Evolutionary conservation across 2,888 invertebrate species (phyloP).

Genomic region (Monoplex corrugatus): DNA sequence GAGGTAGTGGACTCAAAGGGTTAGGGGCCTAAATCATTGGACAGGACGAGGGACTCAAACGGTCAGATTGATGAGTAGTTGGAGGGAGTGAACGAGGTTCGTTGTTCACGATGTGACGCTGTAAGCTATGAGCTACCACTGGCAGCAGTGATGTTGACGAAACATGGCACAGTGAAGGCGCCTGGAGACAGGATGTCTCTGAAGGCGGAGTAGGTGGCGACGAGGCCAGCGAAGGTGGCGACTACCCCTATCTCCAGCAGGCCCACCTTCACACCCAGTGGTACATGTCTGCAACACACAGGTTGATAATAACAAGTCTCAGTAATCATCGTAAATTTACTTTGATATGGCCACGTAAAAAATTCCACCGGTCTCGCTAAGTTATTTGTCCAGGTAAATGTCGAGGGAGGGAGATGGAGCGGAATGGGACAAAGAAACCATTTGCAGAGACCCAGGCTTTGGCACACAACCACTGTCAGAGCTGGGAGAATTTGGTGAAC

Average conservation of each 20-base stretch:
- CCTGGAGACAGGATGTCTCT: conserved; percentile 64
- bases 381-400: no score
- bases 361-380: not conserved
- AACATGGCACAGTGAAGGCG: conserved; percentile 76
- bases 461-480: no score
- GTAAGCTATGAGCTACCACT: no score
- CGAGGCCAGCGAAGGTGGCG: conserved; percentile 85
- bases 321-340: not conserved
- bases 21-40: no score
- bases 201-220: conserved; percentile 86
- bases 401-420: no score
- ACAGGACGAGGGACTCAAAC: no score
- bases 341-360: not conserved
- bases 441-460: not conserved
- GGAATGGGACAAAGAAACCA: no score
- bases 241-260: conserved; percentile 84
- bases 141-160: conserved; percentile 66
- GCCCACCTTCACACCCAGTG: conserved; percentile 50
- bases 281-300: conserved; percentile 42
- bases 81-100: not conserved
- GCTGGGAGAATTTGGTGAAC: no score
- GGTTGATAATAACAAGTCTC: no score
- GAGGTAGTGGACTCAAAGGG: not conserved
- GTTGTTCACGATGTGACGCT: not conserved
- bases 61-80: not conserved